A percentile compares a stretch with the other conserved stretches of the same genome.
Conservation (phyloP, 64 coral and sea anemone genomes). For the Dendrophyllia cribrosa region DNA sequence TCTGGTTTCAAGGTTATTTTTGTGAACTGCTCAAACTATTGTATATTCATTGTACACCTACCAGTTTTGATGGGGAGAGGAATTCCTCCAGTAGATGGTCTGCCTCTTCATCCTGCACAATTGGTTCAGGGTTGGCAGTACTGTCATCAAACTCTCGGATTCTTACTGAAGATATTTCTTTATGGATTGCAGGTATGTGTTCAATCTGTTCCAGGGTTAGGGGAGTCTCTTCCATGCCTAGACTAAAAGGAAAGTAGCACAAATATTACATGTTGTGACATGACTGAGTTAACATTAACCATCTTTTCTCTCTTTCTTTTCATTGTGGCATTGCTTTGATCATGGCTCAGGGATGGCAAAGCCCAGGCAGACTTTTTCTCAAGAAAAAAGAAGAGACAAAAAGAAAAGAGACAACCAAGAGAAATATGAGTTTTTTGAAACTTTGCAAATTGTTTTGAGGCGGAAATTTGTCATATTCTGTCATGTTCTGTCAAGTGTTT, state of each 20-base stretch:
- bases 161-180: constrained; percentile 46
- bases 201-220: constrained; percentile 59
- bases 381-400: too few relatives aligned
- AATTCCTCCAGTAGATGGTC: constrained; percentile 67
- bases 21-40: too few relatives aligned
- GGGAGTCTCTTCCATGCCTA: constrained; percentile 63
- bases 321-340: background rate
- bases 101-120: constrained; percentile 64
- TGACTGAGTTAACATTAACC: background rate
- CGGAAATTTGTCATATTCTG: too few relatives aligned
- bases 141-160: constrained; percentile 73
- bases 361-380: too few relatives aligned
- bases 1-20: too few relatives aligned
- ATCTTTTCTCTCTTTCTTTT: background rate
- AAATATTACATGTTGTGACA: background rate
- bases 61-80: constrained; percentile 71
- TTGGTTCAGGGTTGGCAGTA: constrained; percentile 66
- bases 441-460: too few relatives aligned
- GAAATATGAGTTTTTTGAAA: too few relatives aligned
- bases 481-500: too few relatives aligned
- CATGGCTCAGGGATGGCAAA: too few relatives aligned
- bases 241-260: constrained; percentile 19
- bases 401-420: too few relatives aligned
- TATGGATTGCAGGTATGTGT: background rate
- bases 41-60: constrained; percentile 6